Evolutionary conservation across 2,113 vertebrate species (phyloP).

Genomic region (Sterrhoptilus dennistouni): DNA sequence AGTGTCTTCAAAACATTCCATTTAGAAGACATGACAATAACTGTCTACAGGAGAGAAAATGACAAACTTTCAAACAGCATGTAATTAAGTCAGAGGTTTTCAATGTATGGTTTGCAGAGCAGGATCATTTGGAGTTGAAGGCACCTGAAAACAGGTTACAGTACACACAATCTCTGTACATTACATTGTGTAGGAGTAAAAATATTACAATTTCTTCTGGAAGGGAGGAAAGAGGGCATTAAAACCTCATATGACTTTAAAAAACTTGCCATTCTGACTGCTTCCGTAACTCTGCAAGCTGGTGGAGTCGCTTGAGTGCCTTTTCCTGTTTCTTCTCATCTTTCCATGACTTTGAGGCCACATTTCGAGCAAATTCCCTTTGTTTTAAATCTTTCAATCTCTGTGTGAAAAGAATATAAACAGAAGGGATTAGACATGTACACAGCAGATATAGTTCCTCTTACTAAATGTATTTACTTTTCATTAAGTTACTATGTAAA

Average conservation of each 20-base stretch:
- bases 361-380: slow-evolving; percentile 96
- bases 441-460: not conserved
- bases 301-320: slow-evolving; percentile 91
- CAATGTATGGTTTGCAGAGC: slow-evolving; percentile 1
- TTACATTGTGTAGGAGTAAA: not conserved
- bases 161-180: not conserved
- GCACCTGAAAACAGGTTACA: not conserved
- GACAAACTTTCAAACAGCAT: not conserved
- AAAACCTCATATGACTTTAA: not conserved
- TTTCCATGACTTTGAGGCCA: slow-evolving; percentile 98
- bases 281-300: slow-evolving; percentile 90
- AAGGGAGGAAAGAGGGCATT: not conserved
- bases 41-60: not conserved
- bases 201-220: not conserved
- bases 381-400: slow-evolving; percentile 98
- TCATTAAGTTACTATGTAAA: not conserved
- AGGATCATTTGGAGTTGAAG: not conserved
- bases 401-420: slow-evolving; percentile 68
- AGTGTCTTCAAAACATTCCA: not conserved
- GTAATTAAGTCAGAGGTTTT: slow-evolving; percentile 34
- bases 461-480: not conserved
- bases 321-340: slow-evolving; percentile 98
- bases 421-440: not conserved
- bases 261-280: slow-evolving; percentile 85
- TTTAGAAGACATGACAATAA: slow-evolving; percentile 9